Base-by-base conservation (phyloP, 2,113 vertebrate species). In the Dicentrarchus labrax region DNA sequence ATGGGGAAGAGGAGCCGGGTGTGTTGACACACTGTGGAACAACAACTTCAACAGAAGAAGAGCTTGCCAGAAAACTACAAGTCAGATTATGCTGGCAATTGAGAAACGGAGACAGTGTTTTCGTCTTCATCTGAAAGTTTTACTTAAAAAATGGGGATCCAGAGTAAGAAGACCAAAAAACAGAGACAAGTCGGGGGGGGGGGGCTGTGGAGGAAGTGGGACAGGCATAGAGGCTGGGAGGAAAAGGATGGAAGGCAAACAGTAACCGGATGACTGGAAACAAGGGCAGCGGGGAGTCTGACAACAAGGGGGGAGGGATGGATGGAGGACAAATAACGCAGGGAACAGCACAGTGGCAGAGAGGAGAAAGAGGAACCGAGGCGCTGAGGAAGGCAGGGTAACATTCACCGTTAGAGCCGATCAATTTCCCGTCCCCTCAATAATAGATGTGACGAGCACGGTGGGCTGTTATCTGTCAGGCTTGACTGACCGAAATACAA, bases 361-460 rank as follows among this genome's bases (percentile, higher is more conserved):
- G 76, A 59, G 86, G 38, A 81, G 60, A 60, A 77, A 81, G 54
- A 80, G 76, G 72, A 72, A 72, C 41, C 13, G 62, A 72, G 61
- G 61, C 21, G 36, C 64, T 61, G 78, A 85, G 83, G 82, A 73
- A 88, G 91, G 74, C 73, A 39, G 79, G 65, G 86, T 84, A 91
- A 87, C 82, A 77, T 86, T 88, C 86, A 53, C 86, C 66, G 80
- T 91, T 91, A 80, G 83, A 78, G 92, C 70, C 82, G 89, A 94
- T 95, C 93, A 94, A 93, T 94, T 93, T 90, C 89, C 85, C 36
- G 50, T 88, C 85, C 91, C 82, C 79, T 94, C 87, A 93, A 95
- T 95, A 95, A 96, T 94, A 92, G 92, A 94, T 95, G 89, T 91
- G 91, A 94, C 85, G 75, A 93, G 89, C 78, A 76, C 67, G 67